Evolutionary conservation across 2,888 invertebrate species (phyloP).

Genomic region (Andrena haemorrhoa): DNA sequence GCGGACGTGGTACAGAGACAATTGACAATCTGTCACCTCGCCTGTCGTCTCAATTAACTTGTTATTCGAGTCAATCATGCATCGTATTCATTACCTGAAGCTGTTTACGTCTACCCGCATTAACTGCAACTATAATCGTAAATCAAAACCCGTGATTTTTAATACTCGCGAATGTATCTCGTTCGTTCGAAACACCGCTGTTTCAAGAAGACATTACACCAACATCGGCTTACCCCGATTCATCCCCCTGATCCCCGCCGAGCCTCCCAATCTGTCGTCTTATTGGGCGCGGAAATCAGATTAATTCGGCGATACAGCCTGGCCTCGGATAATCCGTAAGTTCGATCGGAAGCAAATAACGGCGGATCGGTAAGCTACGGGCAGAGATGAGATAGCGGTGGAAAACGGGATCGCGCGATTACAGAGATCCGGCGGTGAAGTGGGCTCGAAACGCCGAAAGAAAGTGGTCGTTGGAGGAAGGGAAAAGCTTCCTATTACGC

Average conservation of each 20-base stretch:
- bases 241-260: too few species aligned
- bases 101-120: slow-evolving; percentile 36
- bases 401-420: slow-evolving; percentile 10
- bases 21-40: slow-evolving; percentile 66
- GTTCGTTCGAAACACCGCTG: too few species aligned
- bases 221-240: not conserved
- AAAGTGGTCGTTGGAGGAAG: slow-evolving; percentile 30
- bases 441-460: slow-evolving; percentile 21
- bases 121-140: slow-evolving; percentile 20
- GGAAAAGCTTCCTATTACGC: slow-evolving; percentile 51
- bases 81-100: slow-evolving; percentile 55
- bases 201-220: not conserved
- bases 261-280: too few species aligned
- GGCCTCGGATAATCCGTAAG: not conserved
- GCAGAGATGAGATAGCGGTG: slow-evolving; percentile 9
- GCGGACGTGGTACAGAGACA: slow-evolving; percentile 40
- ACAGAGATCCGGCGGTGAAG: not conserved
- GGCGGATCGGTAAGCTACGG: not conserved
- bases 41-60: slow-evolving; percentile 66
- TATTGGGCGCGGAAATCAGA: not conserved
- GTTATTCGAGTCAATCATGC: slow-evolving; percentile 53
- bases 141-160: not conserved
- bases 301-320: slow-evolving; percentile 3
- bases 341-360: slow-evolving; percentile 12
- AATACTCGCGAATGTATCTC: not conserved